These are phyloP conservation scores for Athalia circularis DNA, from an alignment of 2,888 invertebrate species.

Conservation along the genomic window DNA sequence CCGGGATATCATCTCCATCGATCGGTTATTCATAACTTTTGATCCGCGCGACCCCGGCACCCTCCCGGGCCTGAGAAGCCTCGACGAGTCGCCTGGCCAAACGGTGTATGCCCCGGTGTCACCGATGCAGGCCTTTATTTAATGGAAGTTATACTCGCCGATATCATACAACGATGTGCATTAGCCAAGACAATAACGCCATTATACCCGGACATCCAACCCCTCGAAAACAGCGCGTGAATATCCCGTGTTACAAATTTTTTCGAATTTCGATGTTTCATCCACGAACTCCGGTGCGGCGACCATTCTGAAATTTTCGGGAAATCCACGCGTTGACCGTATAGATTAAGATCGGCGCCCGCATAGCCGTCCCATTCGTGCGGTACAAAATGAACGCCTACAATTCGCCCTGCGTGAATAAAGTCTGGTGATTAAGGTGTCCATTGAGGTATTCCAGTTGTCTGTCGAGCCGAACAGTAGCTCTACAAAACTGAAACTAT, in stretches of 20 bases:
- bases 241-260: too few species aligned
- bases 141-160: too few species aligned
- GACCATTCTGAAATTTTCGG: too few species aligned
- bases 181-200: slow-evolving; percentile 18
- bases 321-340: neutral
- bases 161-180: neutral
- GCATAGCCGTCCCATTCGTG: slow-evolving; percentile 8
- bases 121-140: neutral
- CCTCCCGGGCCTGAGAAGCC: neutral
- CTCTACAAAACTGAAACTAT: neutral
- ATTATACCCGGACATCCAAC: too few species aligned
- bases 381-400: slow-evolving; percentile 4
- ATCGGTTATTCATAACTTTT: slow-evolving; percentile 68
- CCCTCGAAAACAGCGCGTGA: too few species aligned
- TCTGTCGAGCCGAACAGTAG: too few species aligned
- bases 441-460: slow-evolving; percentile 15
- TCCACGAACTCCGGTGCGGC: too few species aligned
- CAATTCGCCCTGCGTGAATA: slow-evolving; percentile 26
- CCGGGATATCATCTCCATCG: slow-evolving; percentile 69
- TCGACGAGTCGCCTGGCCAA: neutral
- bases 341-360: slow-evolving; percentile 34
- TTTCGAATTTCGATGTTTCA: too few species aligned
- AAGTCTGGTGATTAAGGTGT: slow-evolving; percentile 26
- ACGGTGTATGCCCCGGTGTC: neutral
- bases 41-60: slow-evolving; percentile 43